Conservation (phyloP, 1,140 invertebrate species). For the Atta colombica region DNA sequence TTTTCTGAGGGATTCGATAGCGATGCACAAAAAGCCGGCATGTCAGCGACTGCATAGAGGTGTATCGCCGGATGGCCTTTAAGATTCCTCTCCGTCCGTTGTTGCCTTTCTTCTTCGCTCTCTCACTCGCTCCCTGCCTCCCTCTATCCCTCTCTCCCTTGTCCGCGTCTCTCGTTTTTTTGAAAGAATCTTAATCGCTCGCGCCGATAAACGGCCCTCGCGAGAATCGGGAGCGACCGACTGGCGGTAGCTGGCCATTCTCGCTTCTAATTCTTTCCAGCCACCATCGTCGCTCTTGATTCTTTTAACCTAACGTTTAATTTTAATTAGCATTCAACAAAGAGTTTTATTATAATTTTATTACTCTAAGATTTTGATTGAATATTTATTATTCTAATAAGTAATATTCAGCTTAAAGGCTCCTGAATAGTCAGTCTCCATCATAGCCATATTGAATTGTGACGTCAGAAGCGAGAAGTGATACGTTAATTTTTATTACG, state of each 20-base stretch:
- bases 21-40: slow-evolving; percentile 40
- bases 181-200: slow-evolving; percentile 61
- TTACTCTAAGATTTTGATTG: not conserved
- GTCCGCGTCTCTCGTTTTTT: slow-evolving; percentile 54
- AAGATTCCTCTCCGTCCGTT: slow-evolving; percentile 63
- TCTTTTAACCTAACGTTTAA: not conserved
- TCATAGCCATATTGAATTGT: too few relatives aligned
- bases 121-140: slow-evolving; percentile 11
- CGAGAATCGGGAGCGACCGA: slow-evolving; percentile 46
- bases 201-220: slow-evolving; percentile 48
- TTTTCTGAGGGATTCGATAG: slow-evolving; percentile 46
- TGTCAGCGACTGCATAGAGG: slow-evolving; percentile 59
- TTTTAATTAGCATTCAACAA: slow-evolving; percentile 6
- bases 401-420: not conserved
- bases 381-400: not conserved
- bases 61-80: slow-evolving; percentile 58
- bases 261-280: slow-evolving; percentile 8
- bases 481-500: too few relatives aligned
- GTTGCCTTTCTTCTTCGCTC: slow-evolving; percentile 43
- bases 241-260: slow-evolving; percentile 11
- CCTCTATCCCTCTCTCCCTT: not conserved
- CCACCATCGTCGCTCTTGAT: not conserved
- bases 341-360: not conserved
- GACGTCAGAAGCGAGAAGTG: too few relatives aligned
- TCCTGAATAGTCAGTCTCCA: not conserved